These are phyloP conservation scores for Germaria angustata DNA, from an alignment of 2,888 invertebrate species.

Conservation along the genomic window DNA sequence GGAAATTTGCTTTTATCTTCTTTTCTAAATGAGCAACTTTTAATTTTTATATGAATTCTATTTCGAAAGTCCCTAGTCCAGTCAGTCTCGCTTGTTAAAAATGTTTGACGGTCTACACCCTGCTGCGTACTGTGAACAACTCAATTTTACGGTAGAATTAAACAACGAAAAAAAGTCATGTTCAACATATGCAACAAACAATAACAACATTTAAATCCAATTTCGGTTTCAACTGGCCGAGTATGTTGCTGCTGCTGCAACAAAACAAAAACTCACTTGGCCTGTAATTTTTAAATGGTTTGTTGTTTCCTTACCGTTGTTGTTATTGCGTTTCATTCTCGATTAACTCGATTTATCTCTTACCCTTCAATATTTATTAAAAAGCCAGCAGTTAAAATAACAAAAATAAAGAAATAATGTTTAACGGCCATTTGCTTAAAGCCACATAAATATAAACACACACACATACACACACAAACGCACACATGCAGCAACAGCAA, in stretches of 20 bases:
- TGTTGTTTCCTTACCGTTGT: not conserved
- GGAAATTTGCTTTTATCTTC: not conserved
- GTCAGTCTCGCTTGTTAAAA: conserved; percentile 49
- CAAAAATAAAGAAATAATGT: not conserved
- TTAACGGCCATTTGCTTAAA: conserved; percentile 14
- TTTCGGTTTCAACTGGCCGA: conserved; percentile 28
- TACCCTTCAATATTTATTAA: conserved; percentile 58
- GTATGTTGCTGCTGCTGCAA: not conserved
- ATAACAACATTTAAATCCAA: conserved; percentile 59
- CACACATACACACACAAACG: no score
- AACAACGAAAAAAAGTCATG: conserved; percentile 68
- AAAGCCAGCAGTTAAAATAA: conserved; percentile 36
- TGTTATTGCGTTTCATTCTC: conserved; percentile 43
- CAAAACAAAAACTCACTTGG: conserved; percentile 41
- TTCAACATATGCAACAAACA: conserved; percentile 70
- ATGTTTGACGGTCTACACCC: conserved; percentile 55
- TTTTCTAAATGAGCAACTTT: not conserved
- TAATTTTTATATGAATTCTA: conserved; percentile 65
- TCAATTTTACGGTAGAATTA: conserved; percentile 66
- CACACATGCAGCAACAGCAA: not conserved
- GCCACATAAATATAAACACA: not conserved
- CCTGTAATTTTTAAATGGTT: conserved; percentile 21
- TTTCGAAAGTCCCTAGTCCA: conserved; percentile 66
- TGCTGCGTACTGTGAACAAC: conserved; percentile 62
- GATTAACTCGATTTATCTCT: conserved; percentile 62